These are phyloP conservation scores for Noctuana brunneofusca DNA, from an alignment of 2,888 invertebrate genomes.

Conservation along the genomic window DNA sequence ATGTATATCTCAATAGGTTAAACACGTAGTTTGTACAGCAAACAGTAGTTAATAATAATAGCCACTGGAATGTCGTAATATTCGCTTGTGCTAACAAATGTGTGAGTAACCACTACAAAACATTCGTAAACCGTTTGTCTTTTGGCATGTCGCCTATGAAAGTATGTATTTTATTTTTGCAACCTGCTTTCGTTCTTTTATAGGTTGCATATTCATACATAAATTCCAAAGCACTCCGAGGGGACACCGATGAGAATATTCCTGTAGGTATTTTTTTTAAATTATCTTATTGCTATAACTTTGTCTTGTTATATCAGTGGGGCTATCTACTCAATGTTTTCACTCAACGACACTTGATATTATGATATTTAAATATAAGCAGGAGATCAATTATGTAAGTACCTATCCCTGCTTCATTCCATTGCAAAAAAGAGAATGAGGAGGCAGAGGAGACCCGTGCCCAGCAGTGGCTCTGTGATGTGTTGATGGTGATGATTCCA, in stretches of 20 bases:
- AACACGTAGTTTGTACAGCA: constrained; percentile 7
- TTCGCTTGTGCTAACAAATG: constrained; percentile 52
- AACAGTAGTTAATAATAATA: constrained; percentile 20
- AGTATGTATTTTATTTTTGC: constrained; percentile 71
- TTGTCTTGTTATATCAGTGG: constrained; percentile 14
- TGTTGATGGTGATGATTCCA: no score
- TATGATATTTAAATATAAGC: not conserved
- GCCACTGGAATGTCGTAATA: constrained; percentile 29
- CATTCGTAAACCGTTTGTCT: constrained; percentile 41
- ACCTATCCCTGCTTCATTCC: no score
- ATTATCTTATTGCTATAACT: constrained; percentile 41
- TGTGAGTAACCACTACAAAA: constrained; percentile 27
- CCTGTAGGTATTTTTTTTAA: constrained; percentile 86
- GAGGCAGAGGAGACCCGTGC: no score
- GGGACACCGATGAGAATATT: constrained; percentile 83
- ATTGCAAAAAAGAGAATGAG: no score
- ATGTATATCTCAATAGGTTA: not conserved
- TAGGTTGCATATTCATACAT: constrained; percentile 85
- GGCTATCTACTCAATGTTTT: constrained; percentile 7
- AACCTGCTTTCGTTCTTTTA: constrained; percentile 83
- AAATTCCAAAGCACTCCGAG: constrained; percentile 71
- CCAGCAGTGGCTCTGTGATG: no score
- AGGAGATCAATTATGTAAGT: not conserved
- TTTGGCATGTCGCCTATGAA: constrained; percentile 42
- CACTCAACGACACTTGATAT: not conserved